phyloP scores from a whole-genome alignment of 2,888 invertebrate species.

The Zootermopsis nevadensis region DNA sequence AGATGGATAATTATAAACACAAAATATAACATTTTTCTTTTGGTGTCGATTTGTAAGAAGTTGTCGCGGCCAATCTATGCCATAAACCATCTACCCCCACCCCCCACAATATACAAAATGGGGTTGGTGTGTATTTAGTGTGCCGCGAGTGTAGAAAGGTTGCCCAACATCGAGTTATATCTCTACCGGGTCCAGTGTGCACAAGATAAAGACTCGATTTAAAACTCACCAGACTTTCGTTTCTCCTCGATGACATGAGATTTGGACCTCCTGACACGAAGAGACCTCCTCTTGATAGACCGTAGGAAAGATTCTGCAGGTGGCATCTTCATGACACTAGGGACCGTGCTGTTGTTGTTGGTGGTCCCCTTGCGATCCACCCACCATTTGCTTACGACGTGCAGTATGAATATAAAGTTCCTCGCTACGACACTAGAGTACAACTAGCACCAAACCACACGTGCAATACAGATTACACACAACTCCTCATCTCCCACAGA shows the following conservation, averaged over 20 bases:
- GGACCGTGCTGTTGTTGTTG: not conserved
- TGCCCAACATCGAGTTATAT: too few species aligned
- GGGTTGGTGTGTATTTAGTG: too few species aligned
- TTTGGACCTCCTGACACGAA: conserved; percentile 80
- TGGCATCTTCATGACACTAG: conserved; percentile 65
- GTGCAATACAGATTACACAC: not conserved
- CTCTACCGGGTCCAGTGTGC: too few species aligned
- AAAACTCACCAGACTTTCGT: conserved; percentile 80
- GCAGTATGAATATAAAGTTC: conserved; percentile 43
- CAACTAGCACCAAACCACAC: not conserved
- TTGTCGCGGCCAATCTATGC: too few species aligned
- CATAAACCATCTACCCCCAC: too few species aligned
- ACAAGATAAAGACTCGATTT: too few species aligned
- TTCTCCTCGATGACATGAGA: conserved; percentile 77
- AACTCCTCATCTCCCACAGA: not conserved
- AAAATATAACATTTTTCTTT: too few species aligned
- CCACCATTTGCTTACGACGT: conserved; percentile 49
- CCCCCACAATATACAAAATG: too few species aligned
- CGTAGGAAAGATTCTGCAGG: conserved; percentile 77
- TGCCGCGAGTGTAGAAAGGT: too few species aligned
- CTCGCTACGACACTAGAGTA: not conserved
- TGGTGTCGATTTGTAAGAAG: too few species aligned
- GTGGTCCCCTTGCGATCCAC: conserved; percentile 40
- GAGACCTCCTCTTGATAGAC: conserved; percentile 76
- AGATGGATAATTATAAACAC: too few species aligned